phyloP scores from a whole-genome alignment of 1,140 invertebrate species.

The Andrena cerasifolii region DNA sequence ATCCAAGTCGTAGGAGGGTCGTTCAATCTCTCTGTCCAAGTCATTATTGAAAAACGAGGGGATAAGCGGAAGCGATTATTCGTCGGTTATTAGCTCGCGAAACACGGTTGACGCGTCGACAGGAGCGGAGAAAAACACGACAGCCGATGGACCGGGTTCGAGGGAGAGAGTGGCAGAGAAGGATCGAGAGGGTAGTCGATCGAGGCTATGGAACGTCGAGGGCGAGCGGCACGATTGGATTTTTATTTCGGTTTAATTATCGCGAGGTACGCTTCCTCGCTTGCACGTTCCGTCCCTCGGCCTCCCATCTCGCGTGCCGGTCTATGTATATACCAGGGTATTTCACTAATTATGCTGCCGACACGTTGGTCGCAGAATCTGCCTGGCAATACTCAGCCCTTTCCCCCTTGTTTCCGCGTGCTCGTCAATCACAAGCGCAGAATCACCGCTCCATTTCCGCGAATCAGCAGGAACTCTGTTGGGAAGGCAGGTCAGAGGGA shows the following conservation, averaged over 20 bases:
- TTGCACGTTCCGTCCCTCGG: conserved; percentile 41
- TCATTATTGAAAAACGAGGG: conserved; percentile 50
- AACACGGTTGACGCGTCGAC: conserved; percentile 39
- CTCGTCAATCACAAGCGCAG: no score
- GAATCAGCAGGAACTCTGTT: no score
- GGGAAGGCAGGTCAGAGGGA: no score
- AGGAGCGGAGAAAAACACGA: conserved; percentile 55
- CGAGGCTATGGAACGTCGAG: conserved; percentile 18
- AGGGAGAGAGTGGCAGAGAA: conserved; percentile 36
- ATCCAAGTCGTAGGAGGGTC: not conserved
- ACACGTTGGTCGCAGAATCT: no score
- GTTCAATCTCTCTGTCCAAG: conserved; percentile 20
- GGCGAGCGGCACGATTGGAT: conserved; percentile 62
- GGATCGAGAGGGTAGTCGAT: conserved; percentile 31
- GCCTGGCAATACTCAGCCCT: no score
- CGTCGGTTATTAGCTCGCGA: conserved; percentile 60
- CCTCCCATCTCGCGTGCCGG: conserved; percentile 21
- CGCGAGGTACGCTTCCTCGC: conserved; percentile 63
- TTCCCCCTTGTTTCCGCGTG: no score
- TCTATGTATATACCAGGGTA: not conserved
- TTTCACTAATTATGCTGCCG: not conserved
- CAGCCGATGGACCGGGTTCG: conserved; percentile 13
- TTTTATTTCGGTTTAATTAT: conserved; percentile 76
- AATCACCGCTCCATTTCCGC: no score
- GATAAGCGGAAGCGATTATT: conserved; percentile 57